Conservation (phyloP, 2,797 vertebrate genomes). For the Phataginus tetradactyla region DNA sequence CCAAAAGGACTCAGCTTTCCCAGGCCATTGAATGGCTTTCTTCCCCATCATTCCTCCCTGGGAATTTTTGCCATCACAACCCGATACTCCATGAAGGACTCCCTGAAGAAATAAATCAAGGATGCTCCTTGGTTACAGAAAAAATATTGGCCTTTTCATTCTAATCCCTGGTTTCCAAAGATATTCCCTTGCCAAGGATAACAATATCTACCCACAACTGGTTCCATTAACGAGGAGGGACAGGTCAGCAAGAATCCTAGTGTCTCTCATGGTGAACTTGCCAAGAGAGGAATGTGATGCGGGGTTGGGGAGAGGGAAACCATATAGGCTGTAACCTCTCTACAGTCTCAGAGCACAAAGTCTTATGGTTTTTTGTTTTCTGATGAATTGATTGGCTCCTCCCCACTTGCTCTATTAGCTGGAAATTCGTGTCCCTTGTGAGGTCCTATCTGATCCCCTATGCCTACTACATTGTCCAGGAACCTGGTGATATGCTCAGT, state of each 20-base stretch:
- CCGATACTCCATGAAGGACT: constrained; percentile 49
- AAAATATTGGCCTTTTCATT: constrained; percentile 39
- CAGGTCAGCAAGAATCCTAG: not conserved
- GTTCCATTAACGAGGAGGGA: not conserved
- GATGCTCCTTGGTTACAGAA: constrained; percentile 42
- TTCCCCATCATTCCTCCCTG: not conserved
- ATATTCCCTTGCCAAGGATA: constrained; percentile 47
- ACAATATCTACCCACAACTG: not conserved
- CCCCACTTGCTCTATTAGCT: not conserved
- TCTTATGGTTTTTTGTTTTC: not conserved
- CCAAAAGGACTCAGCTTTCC: not conserved
- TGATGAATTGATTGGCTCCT: not conserved
- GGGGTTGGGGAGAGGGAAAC: not conserved
- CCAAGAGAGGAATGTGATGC: not conserved
- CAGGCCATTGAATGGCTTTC: not conserved
- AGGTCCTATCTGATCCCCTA: not conserved
- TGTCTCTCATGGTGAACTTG: not conserved
- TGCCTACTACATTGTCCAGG: not conserved
- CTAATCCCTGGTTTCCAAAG: constrained; percentile 8
- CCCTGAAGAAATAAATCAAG: constrained; percentile 53
- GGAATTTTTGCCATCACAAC: constrained; percentile 44
- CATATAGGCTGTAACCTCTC: not conserved
- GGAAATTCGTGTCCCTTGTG: not conserved
- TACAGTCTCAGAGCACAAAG: not conserved
- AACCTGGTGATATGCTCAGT: not conserved